Conservation (phyloP, 2,888 invertebrate species). For the Cosmopolites sordidus region DNA sequence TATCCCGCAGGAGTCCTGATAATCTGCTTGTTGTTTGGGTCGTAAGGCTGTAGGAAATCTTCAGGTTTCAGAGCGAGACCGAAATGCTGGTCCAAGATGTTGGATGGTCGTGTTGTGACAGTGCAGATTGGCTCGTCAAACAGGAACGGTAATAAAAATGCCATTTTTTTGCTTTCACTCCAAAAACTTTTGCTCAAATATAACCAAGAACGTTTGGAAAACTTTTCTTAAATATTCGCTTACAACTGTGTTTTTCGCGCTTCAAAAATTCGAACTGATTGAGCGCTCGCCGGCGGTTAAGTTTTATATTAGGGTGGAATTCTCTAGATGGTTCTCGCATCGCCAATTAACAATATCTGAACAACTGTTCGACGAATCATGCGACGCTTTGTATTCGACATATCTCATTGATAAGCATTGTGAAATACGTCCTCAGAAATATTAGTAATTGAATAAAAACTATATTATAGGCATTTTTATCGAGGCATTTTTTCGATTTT, state of each 20-base stretch:
- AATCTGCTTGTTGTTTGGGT: constrained; percentile 8
- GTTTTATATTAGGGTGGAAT: background rate
- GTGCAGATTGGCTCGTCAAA: constrained; percentile 9
- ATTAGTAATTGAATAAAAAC: too few relatives aligned
- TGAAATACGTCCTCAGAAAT: too few relatives aligned
- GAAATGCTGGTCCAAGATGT: constrained; percentile 32
- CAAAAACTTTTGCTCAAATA: background rate
- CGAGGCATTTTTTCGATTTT: too few relatives aligned
- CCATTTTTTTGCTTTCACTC: background rate
- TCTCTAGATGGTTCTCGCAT: background rate
- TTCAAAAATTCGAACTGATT: too few relatives aligned
- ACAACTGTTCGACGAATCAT: too few relatives aligned
- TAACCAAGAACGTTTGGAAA: background rate
- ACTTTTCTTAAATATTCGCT: too few relatives aligned
- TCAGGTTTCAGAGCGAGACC: constrained; percentile 12
- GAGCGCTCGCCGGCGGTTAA: background rate
- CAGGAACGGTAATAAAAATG: constrained; percentile 6
- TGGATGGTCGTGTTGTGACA: constrained; percentile 28
- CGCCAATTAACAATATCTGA: too few relatives aligned
- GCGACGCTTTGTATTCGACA: too few relatives aligned
- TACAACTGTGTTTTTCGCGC: too few relatives aligned
- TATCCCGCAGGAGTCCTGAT: constrained; percentile 19
- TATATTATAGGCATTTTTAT: too few relatives aligned
- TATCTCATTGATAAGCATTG: too few relatives aligned
- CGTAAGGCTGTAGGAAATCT: constrained; percentile 11